Percentiles rank a stretch among this genome's conserved stretches.
Conservation (phyloP, 2,113 vertebrate species). For the Indicator maculatus region DNA sequence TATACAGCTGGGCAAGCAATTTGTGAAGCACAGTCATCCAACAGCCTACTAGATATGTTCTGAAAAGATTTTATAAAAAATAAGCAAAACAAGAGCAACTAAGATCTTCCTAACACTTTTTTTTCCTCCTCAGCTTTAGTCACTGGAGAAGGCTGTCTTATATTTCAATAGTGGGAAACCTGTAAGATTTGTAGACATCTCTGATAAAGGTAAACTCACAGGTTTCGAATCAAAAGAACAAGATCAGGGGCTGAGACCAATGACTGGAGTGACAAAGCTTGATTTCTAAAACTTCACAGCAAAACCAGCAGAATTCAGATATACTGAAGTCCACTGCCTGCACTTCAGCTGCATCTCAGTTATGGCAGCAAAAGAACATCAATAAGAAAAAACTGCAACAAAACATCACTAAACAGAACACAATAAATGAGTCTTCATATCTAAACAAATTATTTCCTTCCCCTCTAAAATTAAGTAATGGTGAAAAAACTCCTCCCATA, state of each 20-base stretch:
- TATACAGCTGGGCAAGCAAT: slow-evolving; percentile 16
- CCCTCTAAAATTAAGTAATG: neutral
- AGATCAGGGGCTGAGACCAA: neutral
- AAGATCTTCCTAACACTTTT: neutral
- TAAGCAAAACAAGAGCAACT: neutral
- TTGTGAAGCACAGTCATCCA: neutral
- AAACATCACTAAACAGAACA: neutral
- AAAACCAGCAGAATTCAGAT: neutral
- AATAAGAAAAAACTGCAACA: neutral
- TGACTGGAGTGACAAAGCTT: neutral
- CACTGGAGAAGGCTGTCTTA: neutral
- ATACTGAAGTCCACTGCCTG: neutral
- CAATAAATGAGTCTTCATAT: neutral
- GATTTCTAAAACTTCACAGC: neutral
- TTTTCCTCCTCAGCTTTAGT: neutral
- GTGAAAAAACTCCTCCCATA: fast-evolving
- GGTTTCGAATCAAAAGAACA: neutral
- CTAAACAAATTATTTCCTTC: neutral
- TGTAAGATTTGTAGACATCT: neutral
- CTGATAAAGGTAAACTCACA: neutral
- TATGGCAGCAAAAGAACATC: neutral
- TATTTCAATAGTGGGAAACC: neutral
- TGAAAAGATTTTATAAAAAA: neutral
- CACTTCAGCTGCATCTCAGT: neutral
- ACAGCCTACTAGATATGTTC: neutral